Evolutionary conservation across 2,113 vertebrate species (phyloP).

Genomic region (Nothocercus nigrocapillus): DNA sequence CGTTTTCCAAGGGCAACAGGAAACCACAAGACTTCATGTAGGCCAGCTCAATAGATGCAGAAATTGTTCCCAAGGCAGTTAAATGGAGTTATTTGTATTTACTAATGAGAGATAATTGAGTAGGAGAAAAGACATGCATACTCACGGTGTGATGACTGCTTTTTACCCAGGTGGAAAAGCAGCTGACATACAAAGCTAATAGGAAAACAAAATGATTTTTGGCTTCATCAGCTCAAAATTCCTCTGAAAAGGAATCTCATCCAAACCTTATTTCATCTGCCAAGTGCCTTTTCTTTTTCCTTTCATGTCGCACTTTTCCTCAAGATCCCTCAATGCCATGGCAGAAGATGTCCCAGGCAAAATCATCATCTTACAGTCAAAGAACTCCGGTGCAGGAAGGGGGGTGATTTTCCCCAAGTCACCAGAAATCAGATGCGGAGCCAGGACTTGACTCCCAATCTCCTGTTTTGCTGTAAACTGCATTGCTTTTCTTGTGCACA

Average conservation of each 20-base stretch:
- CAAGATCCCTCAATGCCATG: rapidly evolving
- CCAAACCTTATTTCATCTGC: background rate
- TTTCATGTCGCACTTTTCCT: background rate
- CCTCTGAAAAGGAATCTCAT: background rate
- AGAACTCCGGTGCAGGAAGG: background rate
- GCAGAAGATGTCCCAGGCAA: background rate
- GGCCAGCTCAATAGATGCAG: background rate
- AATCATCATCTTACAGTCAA: background rate
- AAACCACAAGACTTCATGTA: background rate
- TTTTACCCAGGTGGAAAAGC: background rate
- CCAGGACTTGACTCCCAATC: background rate
- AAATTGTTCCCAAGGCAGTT: background rate
- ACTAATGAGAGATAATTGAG: background rate
- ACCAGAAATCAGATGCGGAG: background rate
- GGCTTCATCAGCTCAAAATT: background rate
- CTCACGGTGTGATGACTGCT: background rate
- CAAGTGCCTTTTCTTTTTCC: background rate
- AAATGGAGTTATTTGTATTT: background rate
- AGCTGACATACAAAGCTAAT: background rate
- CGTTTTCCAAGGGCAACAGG: background rate
- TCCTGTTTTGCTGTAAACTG: background rate
- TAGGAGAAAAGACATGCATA: background rate
- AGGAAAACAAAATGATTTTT: background rate
- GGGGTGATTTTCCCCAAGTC: background rate
- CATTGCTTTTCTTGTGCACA: no score